These are phyloP conservation scores for Chaenogobius annularis DNA, from an alignment of 2,113 vertebrate species.

Conservation along the genomic window DNA sequence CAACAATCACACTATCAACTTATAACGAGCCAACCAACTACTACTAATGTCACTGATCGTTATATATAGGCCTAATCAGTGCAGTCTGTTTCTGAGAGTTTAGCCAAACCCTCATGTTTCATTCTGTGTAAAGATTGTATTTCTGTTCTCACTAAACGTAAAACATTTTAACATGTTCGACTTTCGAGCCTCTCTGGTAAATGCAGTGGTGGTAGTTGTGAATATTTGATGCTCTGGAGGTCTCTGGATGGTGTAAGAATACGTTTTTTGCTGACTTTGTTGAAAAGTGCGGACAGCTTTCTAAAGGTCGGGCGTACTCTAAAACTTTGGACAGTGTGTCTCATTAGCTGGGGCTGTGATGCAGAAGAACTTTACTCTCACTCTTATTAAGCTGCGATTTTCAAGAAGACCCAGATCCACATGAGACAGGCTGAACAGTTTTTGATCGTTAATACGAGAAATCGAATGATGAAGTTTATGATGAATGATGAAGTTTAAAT, in stretches of 20 bases:
- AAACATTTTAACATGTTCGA: neutral
- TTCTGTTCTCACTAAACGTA: neutral
- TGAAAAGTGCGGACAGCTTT: constrained; percentile 9
- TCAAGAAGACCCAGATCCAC: neutral
- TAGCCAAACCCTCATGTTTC: neutral
- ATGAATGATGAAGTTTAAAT: too few species aligned
- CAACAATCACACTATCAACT: too few species aligned
- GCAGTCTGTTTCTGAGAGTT: neutral
- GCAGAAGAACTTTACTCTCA: neutral
- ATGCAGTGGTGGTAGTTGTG: neutral
- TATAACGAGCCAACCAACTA: too few species aligned
- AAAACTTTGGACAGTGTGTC: constrained; percentile 8
- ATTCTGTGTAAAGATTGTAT: neutral
- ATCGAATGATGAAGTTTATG: too few species aligned
- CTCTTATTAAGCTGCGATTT: neutral
- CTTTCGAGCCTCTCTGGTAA: neutral
- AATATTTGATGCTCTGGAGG: constrained; percentile 2
- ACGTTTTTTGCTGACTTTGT: constrained; percentile 4
- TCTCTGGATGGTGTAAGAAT: neutral
- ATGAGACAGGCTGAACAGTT: neutral
- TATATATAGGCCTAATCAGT: neutral
- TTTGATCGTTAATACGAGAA: too few species aligned
- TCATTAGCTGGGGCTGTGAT: neutral
- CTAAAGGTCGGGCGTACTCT: constrained; percentile 13
- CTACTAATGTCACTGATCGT: too few species aligned